Base-by-base conservation (phyloP, 2,797 vertebrate species). In the Pipistrellus kuhlii region DNA sequence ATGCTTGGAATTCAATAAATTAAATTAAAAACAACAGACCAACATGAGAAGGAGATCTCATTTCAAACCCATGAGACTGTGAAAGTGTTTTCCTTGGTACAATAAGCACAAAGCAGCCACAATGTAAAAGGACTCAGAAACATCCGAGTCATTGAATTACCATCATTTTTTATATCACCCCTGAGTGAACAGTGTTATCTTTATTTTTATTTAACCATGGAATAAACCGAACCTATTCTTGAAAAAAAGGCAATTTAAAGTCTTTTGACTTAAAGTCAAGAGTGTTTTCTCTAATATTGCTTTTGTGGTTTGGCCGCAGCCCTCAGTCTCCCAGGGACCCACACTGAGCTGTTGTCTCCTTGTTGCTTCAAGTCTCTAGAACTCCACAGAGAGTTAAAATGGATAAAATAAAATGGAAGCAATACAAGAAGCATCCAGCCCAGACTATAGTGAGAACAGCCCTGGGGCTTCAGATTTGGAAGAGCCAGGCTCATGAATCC, bases 21-120 rank as follows among this genome's bases (percentile, higher is more conserved):
- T 92, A 90, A 94, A 93, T 95, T 51, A 94, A 94, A 91, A 91
- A 93, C 93, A 96, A 87, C 20, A 91, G 66, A 55, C 38, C 53
- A 87, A 48, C 21, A 27, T 32, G 48, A 94, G 82, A 80, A 89
- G 88, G 75, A 71, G 55, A 75, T 90, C 93, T 94, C 85, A 66
- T 94, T 95, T 92, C 77, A 73, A 92, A 94, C 83, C 66, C 35
- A 77, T 46, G 66, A 6, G 69, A 46, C 82, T 95, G 35, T 93
- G 85, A 88, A 93, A 93, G 77, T 82, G 62, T 94, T 96, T 96
- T 94, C 48, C 81, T 88, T 94, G 95, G 53, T 96, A 84, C 27
- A 69, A 1, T 41, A 76, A 93, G 30, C 64, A 27, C 23, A 59
- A 48, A 83, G 18, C 59, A 83, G 53, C n/a, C 32, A 14, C 53